Evolutionary conservation across 2,888 invertebrate species (phyloP), one percentile per base, ranked within the genome.

Genomic region (Pelosia muscerda): DNA sequence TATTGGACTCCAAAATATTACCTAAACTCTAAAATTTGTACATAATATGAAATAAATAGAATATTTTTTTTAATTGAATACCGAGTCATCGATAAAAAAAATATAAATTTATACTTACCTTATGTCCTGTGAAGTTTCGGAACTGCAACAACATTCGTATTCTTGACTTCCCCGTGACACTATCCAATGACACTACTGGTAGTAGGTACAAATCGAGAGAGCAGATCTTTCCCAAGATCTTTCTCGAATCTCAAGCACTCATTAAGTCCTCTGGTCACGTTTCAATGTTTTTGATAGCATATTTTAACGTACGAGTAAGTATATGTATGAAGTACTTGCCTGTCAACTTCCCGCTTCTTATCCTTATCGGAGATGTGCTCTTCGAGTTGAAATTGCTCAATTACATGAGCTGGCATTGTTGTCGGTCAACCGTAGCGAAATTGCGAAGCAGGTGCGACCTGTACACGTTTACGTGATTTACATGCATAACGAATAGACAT

Each of bases 371-470:
- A 89, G 90, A 92, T 90, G 90, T 88, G 90, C 86, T 85, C 82
- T 84, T 84, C 84, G 88, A 84, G 84, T 90, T 78, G 77, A 82
- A 91, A 92, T 92, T 89, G 87, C 90, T 88, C 90, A 91, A 92
- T 94, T 92, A 92, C 84, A 78, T 82, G 81, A 85, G 77, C 77
- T 81, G 84, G 87, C 88, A 92, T 94, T 94, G 94, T 93, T 91
- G 85, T 90, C 90, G 83, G 88, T 89, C 90, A 89, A 86, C 88
- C 94, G 86, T 91, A 84, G 84, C 85, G 76, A 86, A 87, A 88
- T 86, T 88, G 81, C 81, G 82, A 82, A 87, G 83, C 93, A 93
- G 90, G 92, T 93, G 90, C 88, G 85, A 88, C 89, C 86, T 87
- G 88, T 81, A 81, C 75, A 79, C 73, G 72, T 69, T 85, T 87